These are phyloP conservation scores for Lasioglossum baleicum DNA, from an alignment of 1,140 invertebrate genomes.

Conservation along the genomic window DNA sequence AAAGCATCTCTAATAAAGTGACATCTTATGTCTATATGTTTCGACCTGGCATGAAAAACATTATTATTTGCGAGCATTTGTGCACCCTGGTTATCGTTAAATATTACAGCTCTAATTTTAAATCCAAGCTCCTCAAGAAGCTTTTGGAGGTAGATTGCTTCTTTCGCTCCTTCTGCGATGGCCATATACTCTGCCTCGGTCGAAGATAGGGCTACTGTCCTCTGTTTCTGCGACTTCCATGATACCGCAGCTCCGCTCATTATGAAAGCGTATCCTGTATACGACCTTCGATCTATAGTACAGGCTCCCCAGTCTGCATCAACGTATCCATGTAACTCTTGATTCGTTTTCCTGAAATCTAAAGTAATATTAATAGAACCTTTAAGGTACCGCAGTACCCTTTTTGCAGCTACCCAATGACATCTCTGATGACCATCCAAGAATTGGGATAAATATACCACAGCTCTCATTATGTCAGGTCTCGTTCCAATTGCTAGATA, in stretches of 20 bases:
- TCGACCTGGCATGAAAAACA: not conserved
- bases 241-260: not conserved
- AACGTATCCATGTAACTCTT: not conserved
- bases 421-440: not conserved
- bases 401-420: slow-evolving; percentile 7
- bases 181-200: too few relatives aligned
- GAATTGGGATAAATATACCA: slow-evolving; percentile 7
- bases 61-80: not conserved
- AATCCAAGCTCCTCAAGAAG: not conserved
- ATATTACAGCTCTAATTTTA: not conserved
- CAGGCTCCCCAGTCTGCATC: not conserved
- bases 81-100: not conserved
- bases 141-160: not conserved
- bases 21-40: not conserved
- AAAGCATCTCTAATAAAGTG: not conserved
- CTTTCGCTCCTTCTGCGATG: not conserved
- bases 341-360: not conserved
- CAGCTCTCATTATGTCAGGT: slow-evolving; percentile 4
- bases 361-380: not conserved
- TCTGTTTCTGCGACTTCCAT: too few relatives aligned
- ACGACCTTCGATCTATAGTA: not conserved
- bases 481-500: not conserved
- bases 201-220: too few relatives aligned
- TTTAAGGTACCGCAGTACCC: slow-evolving; percentile 8
- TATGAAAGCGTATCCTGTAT: not conserved